Percentiles rank a stretch among this genome's conserved stretches.
Evolutionary conservation across 2,797 vertebrate genomes (phyloP).

Genomic region (Tamandua tetradactyla): DNA sequence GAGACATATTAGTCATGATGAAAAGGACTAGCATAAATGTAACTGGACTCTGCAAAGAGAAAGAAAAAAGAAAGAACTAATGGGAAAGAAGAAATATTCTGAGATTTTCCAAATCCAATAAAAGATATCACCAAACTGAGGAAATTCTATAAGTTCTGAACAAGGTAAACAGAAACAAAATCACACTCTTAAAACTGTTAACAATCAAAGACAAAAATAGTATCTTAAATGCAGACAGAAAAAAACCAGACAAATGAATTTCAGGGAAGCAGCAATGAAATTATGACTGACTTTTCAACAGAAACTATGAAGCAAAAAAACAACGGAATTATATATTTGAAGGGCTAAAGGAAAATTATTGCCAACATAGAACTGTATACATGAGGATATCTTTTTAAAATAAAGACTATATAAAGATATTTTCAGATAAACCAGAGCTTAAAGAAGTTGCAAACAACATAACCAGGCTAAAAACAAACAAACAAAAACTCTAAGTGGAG

Average conservation of each 20-base stretch:
- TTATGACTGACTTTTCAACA: neutral
- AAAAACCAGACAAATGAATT: neutral
- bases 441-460: too few relatives aligned
- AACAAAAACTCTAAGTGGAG: neutral
- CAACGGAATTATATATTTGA: neutral
- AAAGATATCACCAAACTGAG: neutral
- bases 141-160: neutral
- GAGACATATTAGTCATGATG: neutral
- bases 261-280: neutral
- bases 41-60: neutral
- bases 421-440: neutral
- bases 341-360: slow-evolving; percentile 1
- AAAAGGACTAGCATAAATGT: neutral
- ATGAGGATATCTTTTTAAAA: slow-evolving; percentile 14
- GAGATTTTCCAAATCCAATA: slow-evolving; percentile 27
- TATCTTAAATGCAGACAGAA: neutral
- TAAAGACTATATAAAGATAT: neutral
- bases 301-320: slow-evolving; percentile 32
- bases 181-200: neutral
- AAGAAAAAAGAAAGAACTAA: too few relatives aligned
- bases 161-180: slow-evolving; percentile 15
- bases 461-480: neutral
- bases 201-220: neutral
- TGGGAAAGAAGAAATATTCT: neutral
- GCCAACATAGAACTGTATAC: neutral